Percentiles rank a stretch among this genome's conserved stretches.
These are phyloP conservation scores for Anhinga anhinga DNA, from an alignment of 2,113 vertebrate genomes.

Conservation along the genomic window DNA sequence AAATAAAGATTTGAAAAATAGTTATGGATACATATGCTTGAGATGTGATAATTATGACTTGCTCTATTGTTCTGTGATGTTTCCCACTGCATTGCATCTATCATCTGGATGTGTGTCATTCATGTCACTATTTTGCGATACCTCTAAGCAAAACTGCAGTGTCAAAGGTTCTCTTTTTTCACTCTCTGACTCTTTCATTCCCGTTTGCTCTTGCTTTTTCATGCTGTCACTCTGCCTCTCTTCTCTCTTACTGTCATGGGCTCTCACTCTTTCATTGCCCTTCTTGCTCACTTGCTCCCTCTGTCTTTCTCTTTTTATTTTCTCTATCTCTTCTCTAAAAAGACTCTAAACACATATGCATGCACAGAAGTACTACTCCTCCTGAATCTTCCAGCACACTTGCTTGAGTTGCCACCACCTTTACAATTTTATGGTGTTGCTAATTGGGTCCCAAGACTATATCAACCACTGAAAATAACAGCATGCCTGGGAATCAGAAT, in stretches of 20 bases:
- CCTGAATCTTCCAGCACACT: background rate
- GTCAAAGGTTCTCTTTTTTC: background rate
- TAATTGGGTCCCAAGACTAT: constrained; percentile 5
- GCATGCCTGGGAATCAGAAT: background rate
- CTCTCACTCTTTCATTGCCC: background rate
- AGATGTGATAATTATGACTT: background rate
- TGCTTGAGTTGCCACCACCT: background rate
- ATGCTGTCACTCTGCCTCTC: background rate
- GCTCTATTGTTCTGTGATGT: background rate
- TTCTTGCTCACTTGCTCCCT: background rate
- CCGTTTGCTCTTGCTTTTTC: background rate
- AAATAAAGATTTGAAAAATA: constrained; percentile 10
- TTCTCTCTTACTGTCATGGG: rapidly evolving
- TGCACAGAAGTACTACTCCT: background rate
- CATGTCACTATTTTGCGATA: background rate
- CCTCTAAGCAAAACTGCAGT: background rate
- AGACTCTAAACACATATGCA: background rate
- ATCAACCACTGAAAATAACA: background rate
- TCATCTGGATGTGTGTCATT: background rate
- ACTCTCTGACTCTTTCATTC: background rate
- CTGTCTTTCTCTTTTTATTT: background rate
- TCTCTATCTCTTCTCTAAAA: background rate
- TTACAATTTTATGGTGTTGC: background rate
- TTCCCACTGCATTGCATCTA: background rate
- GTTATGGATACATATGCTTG: background rate